Evolutionary conservation across 2,113 vertebrate genomes (phyloP), one percentile per base, ranked within the genome.

Genomic region (Dryoscopus gambensis): DNA sequence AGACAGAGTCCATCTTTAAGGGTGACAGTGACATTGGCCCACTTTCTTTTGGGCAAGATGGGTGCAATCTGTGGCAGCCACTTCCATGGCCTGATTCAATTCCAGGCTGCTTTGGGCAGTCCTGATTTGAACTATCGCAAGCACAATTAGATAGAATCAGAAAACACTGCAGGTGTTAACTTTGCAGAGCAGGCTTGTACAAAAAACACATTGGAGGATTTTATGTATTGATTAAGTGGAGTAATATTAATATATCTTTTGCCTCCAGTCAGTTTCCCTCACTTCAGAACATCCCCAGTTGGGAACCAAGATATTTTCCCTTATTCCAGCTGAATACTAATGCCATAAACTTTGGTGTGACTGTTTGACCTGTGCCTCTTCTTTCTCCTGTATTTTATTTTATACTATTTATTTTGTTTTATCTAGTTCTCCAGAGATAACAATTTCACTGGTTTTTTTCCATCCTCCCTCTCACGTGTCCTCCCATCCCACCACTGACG

Each of bases 221-320:
- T 98, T 97, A 97, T 97, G 70, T 98, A 98, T 98, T 98, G 98
- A 98, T 98, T 98, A 98, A 98, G 97, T 90, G 96, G 80, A 91
- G 91, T 98, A 97, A 98, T 98, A 98, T 98, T 98, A 98, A 98
- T 98, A 98, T 89, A 87, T 97, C 97, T 98, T 97, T 98, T 97
- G 98, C 98, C 98, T 97, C 96, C 95, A 97, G 98, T 97, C 97
- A 96, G 84, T 95, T 97, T 96, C 90, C 96, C 63, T 95, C 93
- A 97, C 97, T 97, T 98, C 93, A 97, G 96, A 96, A 97, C 96
- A 97, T 95, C 95, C 96, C 97, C 97, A 94, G 78, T 96, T 95
- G 96, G 98, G 97, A 97, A 93, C 70, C 47, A 87, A 96, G 97
- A 96, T 97, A 94, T 94, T 96, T 97, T 97, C 88, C 97, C 90